phyloP scores from a whole-genome alignment of 2,888 invertebrate genomes.

The Cephus sareptanus region DNA sequence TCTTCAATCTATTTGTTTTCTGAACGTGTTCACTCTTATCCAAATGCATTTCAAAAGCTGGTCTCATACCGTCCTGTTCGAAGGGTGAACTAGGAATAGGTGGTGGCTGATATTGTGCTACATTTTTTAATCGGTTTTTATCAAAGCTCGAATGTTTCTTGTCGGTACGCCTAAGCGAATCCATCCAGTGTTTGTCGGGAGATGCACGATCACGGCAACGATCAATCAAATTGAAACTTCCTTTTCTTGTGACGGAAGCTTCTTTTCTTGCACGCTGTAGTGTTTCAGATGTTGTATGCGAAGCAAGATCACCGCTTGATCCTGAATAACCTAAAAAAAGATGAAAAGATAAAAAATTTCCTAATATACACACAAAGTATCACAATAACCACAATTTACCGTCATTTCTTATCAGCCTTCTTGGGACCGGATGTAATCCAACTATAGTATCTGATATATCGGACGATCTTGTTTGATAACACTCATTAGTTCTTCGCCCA shows the following conservation, averaged over 20 bases:
- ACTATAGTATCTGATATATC: conserved; percentile 32
- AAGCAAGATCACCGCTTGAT: conserved; percentile 51
- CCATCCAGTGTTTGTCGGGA: conserved; percentile 69
- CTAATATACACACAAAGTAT: not conserved
- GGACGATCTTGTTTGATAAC: conserved; percentile 32
- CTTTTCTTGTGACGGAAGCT: conserved; percentile 49
- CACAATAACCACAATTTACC: conserved; percentile 31
- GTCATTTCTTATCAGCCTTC: conserved; percentile 43
- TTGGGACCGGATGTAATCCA: conserved; percentile 33
- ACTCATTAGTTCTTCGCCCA: conserved; percentile 26
- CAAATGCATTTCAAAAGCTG: conserved; percentile 71
- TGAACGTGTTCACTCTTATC: conserved; percentile 67
- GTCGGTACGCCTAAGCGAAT: conserved; percentile 69
- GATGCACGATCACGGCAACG: conserved; percentile 43
- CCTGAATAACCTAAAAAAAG: conserved; percentile 46
- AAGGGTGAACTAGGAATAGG: conserved; percentile 57
- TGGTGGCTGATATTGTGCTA: conserved; percentile 71
- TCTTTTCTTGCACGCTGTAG: conserved; percentile 50
- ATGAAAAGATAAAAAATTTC: not conserved
- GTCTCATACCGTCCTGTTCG: conserved; percentile 62
- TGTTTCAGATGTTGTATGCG: conserved; percentile 43
- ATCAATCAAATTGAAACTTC: conserved; percentile 56
- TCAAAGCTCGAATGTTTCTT: conserved; percentile 57
- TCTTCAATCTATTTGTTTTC: conserved; percentile 67
- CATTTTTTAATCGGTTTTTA: conserved; percentile 67